Evolutionary conservation across 1,140 invertebrate species (phyloP).

Genomic region (Caligus rogercresseyi): DNA sequence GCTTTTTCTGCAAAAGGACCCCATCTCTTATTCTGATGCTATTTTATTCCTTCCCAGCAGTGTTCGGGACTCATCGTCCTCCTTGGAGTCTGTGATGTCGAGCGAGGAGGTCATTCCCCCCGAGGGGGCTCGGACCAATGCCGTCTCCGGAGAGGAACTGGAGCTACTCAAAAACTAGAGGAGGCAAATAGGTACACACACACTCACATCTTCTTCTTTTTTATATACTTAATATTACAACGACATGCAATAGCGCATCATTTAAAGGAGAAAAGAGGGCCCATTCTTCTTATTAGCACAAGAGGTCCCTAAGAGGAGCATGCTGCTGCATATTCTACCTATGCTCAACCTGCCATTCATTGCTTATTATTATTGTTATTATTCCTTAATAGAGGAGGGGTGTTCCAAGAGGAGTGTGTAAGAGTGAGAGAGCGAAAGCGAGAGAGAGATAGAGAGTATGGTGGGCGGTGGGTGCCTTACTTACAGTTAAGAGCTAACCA

Average conservation of each 20-base stretch:
- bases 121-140: background rate
- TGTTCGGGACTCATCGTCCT: background rate
- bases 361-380: background rate
- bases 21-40: too few species aligned
- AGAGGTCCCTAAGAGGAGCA: background rate
- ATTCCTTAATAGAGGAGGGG: too few species aligned
- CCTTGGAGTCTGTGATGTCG: conserved; percentile 14
- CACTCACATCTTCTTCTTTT: too few species aligned
- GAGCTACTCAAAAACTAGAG: conserved; percentile 15
- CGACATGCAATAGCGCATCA: background rate
- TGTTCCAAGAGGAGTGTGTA: too few species aligned
- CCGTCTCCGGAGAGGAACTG: conserved; percentile 3
- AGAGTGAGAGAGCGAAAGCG: too few species aligned
- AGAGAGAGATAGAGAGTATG: too few species aligned
- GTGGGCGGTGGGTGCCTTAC: too few species aligned
- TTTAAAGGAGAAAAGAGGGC: background rate
- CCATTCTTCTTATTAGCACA: background rate
- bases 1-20: too few species aligned
- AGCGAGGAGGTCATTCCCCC: background rate
- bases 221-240: background rate
- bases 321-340: background rate
- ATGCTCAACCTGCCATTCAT: background rate
- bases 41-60: too few species aligned
- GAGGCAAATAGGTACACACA: conserved; percentile 12
- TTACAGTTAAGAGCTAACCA: too few species aligned